Conservation (phyloP, 2,888 invertebrate genomes). For the Brachynemurus nebulosus region DNA sequence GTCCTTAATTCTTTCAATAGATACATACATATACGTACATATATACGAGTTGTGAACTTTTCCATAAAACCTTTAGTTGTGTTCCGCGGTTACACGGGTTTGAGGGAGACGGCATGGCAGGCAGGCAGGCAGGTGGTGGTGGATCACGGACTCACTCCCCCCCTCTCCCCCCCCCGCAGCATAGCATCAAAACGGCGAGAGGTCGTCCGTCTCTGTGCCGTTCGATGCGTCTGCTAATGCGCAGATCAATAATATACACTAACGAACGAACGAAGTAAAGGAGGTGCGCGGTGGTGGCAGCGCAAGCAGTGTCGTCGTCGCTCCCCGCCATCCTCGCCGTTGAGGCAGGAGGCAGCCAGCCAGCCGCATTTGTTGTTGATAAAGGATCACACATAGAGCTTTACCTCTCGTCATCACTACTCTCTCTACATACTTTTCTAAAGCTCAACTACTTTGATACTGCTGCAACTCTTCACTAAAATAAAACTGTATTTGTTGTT, state of each 20-base stretch:
- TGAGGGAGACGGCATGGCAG: too few relatives aligned
- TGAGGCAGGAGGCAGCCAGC: not conserved
- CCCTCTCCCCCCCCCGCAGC: not conserved
- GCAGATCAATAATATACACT: not conserved
- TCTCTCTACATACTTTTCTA: not conserved
- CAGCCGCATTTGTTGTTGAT: not conserved
- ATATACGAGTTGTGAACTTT: slow-evolving; percentile 1
- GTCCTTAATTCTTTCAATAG: too few relatives aligned
- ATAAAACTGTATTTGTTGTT: not conserved
- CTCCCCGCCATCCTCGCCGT: too few relatives aligned
- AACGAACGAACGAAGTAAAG: not conserved
- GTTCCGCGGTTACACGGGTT: slow-evolving; percentile 1
- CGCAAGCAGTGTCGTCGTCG: too few relatives aligned
- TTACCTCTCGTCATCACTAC: not conserved
- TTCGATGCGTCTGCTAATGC: not conserved
- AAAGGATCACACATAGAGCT: slow-evolving; percentile 1
- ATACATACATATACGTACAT: not conserved
- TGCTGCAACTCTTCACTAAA: not conserved
- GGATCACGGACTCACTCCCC: not conserved
- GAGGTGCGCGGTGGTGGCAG: too few relatives aligned
- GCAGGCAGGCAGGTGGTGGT: too few relatives aligned
- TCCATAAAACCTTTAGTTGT: slow-evolving; percentile 1
- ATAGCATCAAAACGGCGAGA: not conserved
- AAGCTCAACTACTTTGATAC: slow-evolving; percentile 1
- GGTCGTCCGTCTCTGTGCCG: not conserved